Evolutionary conservation across 2,797 vertebrate species (phyloP).

Genomic region (Tinamus major): DNA sequence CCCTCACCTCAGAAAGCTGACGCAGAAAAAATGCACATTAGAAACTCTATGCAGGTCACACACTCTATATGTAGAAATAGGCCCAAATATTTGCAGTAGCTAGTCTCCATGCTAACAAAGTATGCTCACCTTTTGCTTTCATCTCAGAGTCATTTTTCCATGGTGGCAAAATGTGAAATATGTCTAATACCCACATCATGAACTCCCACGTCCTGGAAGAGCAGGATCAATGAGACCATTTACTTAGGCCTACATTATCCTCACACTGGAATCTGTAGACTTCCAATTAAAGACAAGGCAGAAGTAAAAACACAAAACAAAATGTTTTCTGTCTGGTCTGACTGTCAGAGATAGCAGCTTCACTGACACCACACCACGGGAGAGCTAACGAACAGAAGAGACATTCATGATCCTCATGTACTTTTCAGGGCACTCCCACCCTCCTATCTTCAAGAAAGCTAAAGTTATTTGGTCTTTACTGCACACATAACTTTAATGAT

Average conservation of each 20-base stretch:
- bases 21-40: neutral
- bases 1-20: neutral
- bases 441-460: constrained; percentile 31
- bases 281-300: neutral
- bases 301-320: constrained; percentile 6
- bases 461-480: constrained; percentile 4
- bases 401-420: constrained; percentile 27
- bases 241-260: neutral
- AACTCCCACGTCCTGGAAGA: neutral
- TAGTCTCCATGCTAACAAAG: neutral
- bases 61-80: neutral
- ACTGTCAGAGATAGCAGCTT: constrained; percentile 43
- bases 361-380: neutral
- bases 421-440: neutral
- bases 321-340: constrained; percentile 21
- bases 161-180: neutral
- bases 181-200: rapidly evolving
- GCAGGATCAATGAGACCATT: neutral
- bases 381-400: constrained; percentile 52
- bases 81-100: neutral
- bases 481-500: neutral
- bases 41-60: neutral
- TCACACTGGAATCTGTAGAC: neutral
- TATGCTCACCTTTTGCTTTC: neutral
- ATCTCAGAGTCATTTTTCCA: neutral